A percentile compares a stretch with the other conserved stretches of the same genome.
Conservation (phyloP, 2,888 invertebrate species). For the Bursaphelenchus okinawaensis region DNA sequence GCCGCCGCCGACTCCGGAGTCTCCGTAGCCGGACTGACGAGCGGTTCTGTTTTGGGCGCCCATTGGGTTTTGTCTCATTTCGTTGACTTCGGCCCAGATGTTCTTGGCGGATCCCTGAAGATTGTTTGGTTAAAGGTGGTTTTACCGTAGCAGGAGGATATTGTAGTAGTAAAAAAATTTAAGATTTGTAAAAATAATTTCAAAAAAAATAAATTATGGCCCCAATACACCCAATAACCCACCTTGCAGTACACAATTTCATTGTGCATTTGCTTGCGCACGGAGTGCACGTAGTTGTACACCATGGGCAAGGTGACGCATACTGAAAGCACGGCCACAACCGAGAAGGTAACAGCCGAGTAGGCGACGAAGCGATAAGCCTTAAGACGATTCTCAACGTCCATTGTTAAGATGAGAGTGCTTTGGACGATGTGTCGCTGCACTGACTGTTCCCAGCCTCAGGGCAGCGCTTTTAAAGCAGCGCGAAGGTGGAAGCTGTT, state of each 20-base stretch:
- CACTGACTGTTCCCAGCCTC: slow-evolving; percentile 2
- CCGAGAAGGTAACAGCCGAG: slow-evolving; percentile 39
- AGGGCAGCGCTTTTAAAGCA: neutral
- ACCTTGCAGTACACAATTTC: slow-evolving; percentile 50
- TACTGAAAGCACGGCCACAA: slow-evolving; percentile 46
- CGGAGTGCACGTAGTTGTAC: slow-evolving; percentile 50
- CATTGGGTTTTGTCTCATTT: slow-evolving; percentile 41
- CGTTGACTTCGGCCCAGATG: slow-evolving; percentile 55
- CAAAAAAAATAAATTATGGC: neutral
- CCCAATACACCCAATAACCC: neutral
- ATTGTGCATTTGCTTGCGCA: slow-evolving; percentile 43
- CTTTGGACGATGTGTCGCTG: slow-evolving; percentile 5
- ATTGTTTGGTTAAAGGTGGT: neutral
- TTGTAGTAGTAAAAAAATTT: neutral
- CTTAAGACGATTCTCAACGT: slow-evolving; percentile 33
- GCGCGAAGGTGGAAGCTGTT: too few relatives aligned
- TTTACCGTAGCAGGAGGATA: too few relatives aligned
- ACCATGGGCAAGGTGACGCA: slow-evolving; percentile 54
- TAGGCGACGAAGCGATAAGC: slow-evolving; percentile 36
- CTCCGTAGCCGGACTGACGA: slow-evolving; percentile 42
- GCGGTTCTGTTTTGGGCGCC: slow-evolving; percentile 43
- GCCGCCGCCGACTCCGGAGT: slow-evolving; percentile 17
- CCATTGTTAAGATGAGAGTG: slow-evolving; percentile 24
- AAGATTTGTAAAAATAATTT: neutral
- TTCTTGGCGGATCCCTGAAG: slow-evolving; percentile 51